Evolutionary conservation across 2,113 vertebrate genomes (phyloP).

Genomic region (Python bivittatus): DNA sequence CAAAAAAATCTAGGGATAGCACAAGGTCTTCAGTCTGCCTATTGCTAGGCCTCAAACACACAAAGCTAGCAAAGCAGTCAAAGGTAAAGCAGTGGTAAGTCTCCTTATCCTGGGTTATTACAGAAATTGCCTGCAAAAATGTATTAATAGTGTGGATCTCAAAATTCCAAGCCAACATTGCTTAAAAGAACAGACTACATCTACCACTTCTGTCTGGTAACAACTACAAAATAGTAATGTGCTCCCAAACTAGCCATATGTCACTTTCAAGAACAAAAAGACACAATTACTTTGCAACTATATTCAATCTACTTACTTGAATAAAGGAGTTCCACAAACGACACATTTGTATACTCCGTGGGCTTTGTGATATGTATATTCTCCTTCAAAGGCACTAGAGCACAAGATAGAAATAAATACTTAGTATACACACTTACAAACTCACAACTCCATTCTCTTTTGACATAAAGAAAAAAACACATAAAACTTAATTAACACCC

Average conservation of each 20-base stretch:
- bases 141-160: not conserved
- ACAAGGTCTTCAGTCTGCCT: too few species aligned
- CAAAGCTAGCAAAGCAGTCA: too few species aligned
- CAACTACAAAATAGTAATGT: not conserved
- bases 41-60: too few species aligned
- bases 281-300: constrained; percentile 24
- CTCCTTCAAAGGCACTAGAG: constrained; percentile 90
- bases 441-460: not conserved
- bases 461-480: not conserved
- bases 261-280: not conserved
- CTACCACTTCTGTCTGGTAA: not conserved
- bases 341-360: constrained; percentile 90
- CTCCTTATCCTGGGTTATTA: too few species aligned
- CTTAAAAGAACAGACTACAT: not conserved
- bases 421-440: not conserved
- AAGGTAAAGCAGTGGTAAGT: too few species aligned
- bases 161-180: not conserved
- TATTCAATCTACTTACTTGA: constrained; percentile 81
- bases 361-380: constrained; percentile 85
- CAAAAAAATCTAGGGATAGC: too few species aligned
- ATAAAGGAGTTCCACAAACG: constrained; percentile 87
- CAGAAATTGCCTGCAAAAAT: too few species aligned
- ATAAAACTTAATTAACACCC: too few species aligned
- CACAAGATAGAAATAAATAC: constrained; percentile 48
- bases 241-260: not conserved